Conservation (phyloP, 1,140 invertebrate species). For the Proales similis region DNA sequence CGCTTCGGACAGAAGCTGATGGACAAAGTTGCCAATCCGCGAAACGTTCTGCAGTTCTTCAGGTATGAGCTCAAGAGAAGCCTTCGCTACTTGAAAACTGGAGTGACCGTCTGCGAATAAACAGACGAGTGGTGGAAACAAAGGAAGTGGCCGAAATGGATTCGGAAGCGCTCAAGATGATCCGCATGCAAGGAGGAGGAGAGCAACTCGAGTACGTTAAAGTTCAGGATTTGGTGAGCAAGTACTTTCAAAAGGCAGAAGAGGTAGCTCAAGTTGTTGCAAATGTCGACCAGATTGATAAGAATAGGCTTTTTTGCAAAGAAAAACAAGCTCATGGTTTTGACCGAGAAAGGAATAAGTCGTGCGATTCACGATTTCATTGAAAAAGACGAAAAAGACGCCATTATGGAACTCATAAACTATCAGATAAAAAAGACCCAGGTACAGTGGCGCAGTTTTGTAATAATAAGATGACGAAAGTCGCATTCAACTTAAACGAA, state of each 20-base stretch:
- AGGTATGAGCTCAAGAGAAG: conserved; percentile 1
- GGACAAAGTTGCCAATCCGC: conserved; percentile 58
- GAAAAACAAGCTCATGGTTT: conserved; percentile 11
- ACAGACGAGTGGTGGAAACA: background rate
- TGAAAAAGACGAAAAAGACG: conserved; percentile 38
- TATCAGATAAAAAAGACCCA: conserved; percentile 31
- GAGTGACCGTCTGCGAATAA: background rate
- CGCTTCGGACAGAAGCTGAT: conserved; percentile 67
- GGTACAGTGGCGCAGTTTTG: background rate
- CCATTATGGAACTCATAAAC: conserved; percentile 18
- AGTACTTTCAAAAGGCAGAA: conserved; percentile 34
- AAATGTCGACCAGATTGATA: no score
- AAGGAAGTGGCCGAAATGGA: conserved; percentile 16
- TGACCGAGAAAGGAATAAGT: conserved; percentile 27
- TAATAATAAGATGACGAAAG: background rate
- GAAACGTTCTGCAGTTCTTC: conserved; percentile 52
- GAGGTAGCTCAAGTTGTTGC: no score
- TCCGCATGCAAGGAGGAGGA: conserved; percentile 6
- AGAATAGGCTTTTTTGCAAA: background rate
- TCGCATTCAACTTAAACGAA: background rate
- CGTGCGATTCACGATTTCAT: conserved; percentile 29
- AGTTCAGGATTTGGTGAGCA: conserved; percentile 24
- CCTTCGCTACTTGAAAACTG: background rate
- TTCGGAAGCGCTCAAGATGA: conserved; percentile 9
- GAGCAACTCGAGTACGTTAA: conserved; percentile 35